Evolutionary conservation across 2,113 vertebrate genomes (phyloP), one percentile per base, ranked within the genome.

Genomic region (mouse (Mus musculus)): DNA sequence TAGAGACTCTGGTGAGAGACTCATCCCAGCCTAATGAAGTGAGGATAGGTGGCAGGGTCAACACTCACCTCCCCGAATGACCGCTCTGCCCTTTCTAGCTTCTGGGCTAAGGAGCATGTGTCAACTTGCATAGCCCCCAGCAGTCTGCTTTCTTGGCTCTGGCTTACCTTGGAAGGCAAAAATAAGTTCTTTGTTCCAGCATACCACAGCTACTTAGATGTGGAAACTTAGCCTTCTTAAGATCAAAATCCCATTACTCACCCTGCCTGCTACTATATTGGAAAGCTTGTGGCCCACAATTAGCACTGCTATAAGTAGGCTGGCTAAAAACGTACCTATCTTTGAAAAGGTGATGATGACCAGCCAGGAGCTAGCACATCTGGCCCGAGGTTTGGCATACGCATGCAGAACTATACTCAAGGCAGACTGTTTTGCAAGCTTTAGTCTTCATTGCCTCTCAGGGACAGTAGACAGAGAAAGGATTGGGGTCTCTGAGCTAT

Each of bases 201-300:
- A 97, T 97, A 94, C 96, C 97, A 89, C 69, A 95, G 97, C 81
- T 82, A 90, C 97, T 97, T 97, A 95, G 92, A 84, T 46, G 77
- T 95, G 89, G 91, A 90, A 78, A 96, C 76, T 95, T 94, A 90
- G 90, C 93, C 94, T 94, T 95, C 93, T 96, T 97, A 97, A 97
- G 63, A 63, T 82, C 42, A 81, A 97, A 97, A 96, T 95, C 92
- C 92, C 72, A 16, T 97, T 77, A 87, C 63, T 69, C 46, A 86
- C 61, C 54, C 28, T 52, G 77, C 42, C 65, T 42, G 8, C 88
- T 85, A 77, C 75, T 71, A 1, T 46, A 69, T 36, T 89, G 77
- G 85, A 88, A 93, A 90, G 81, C 75, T 4, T 39, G 22, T n/a
- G 30, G 69, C 72, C 65, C 65, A 49, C 4, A 49, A 65, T 42